Evolutionary conservation across 2,113 vertebrate species (phyloP).

Genomic region (Azemiops feae): DNA sequence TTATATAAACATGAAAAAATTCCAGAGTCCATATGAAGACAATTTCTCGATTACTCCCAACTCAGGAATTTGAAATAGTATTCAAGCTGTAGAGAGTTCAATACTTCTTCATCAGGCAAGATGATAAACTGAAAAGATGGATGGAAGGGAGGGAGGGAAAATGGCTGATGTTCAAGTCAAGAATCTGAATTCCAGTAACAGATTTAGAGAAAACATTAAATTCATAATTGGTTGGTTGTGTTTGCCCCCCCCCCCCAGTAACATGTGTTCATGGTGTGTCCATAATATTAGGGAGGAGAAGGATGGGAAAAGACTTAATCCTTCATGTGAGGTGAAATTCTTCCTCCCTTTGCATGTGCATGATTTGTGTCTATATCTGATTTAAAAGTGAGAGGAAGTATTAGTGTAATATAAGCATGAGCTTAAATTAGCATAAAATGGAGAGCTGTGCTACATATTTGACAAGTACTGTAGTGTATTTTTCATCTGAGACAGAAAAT

Average conservation of each 20-base stretch:
- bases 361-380: not conserved
- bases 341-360: not conserved
- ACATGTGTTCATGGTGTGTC: not conserved
- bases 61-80: not conserved
- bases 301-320: not conserved
- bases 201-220: not conserved
- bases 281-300: not conserved
- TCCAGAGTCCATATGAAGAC: not conserved
- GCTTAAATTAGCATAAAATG: not conserved
- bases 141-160: not conserved
- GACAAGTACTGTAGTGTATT: not conserved
- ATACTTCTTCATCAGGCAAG: not conserved
- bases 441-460: not conserved
- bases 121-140: not conserved
- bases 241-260: not conserved
- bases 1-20: not conserved
- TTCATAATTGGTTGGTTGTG: not conserved
- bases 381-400: not conserved
- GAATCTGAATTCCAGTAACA: not conserved
- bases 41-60: not conserved
- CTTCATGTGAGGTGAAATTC: not conserved
- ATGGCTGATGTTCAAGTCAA: not conserved
- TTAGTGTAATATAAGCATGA: not conserved
- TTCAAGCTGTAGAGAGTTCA: not conserved
- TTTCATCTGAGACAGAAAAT: not conserved